Base-by-base conservation (phyloP, 2,113 vertebrate species). In the Struthio camelus region DNA sequence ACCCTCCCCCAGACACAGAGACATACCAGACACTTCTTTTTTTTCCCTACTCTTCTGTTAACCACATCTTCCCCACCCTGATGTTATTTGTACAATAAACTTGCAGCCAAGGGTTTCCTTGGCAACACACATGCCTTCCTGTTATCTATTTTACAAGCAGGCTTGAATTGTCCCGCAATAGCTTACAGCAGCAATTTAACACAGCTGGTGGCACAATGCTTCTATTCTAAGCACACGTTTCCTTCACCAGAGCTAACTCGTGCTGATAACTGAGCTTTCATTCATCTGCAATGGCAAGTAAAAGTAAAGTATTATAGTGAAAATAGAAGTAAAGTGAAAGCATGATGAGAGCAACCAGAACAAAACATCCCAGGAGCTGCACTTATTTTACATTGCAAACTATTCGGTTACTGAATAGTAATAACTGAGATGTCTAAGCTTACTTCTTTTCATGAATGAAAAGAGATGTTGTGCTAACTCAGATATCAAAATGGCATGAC, bases 91-190 rank as follows among this genome's bases (percentile, higher is more conserved):
- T 93, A 85, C 75, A 95, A 95, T 73, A 95, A 88, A 93, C 81
- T 80, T 36, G 17, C 85, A 91, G 81, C 71, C 93, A 67, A 64
- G 64, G 25, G 93, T 97, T 97, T 95, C 95, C 96, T 90, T 95
- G 84, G 85, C 85, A 96, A 95, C 97, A 54, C 67, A 91, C 89
- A 51, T 95, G 91, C 89, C 94, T 97, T 97, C 94, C 96, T 97
- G 94, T 77, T 94, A 97, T 97, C 96, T 97, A 10, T 95, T 97
- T 97, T 97, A 97, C 95, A 96, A 89, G 75, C 93, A 80, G 94
- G 62, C 79, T 94, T 80, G 71, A 97, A 95, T 90, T 96, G 95
- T 93, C 67, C 89, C 0, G 1, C 85, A 94, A 93, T 95, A 83
- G 96, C 93, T 93, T 54, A 38, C 67, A 95, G 93, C 94, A 97